phyloP scores from a whole-genome alignment of 2,888 invertebrate species.

The Oithona nana region DNA sequence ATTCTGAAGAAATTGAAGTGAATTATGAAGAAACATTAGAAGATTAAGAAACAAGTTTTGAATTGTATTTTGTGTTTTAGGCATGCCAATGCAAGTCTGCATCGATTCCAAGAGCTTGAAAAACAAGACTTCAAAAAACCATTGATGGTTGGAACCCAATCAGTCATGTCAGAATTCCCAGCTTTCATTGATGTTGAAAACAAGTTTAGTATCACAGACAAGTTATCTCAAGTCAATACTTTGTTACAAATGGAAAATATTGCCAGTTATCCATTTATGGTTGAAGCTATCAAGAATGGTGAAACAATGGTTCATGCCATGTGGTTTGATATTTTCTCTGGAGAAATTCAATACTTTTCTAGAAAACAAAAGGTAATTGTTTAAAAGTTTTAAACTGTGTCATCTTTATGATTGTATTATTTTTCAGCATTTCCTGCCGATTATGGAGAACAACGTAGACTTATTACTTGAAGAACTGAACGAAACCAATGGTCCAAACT shows the following conservation, averaged over 20 bases:
- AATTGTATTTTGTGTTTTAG: no score
- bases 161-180: constrained; percentile 64
- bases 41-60: no score
- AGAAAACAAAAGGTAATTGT: constrained; percentile 46
- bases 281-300: constrained; percentile 54
- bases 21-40: no score
- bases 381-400: not conserved
- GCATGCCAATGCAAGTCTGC: constrained; percentile 48
- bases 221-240: constrained; percentile 55
- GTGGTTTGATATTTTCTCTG: constrained; percentile 95
- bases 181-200: constrained; percentile 87
- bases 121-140: not conserved
- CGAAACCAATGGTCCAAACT: no score
- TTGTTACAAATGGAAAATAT: constrained; percentile 80
- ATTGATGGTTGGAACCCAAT: constrained; percentile 39
- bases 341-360: constrained; percentile 85
- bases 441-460: not conserved
- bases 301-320: constrained; percentile 76
- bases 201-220: constrained; percentile 68
- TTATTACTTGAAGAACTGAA: not conserved
- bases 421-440: not conserved
- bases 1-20: no score
- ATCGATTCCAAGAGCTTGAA: constrained; percentile 23
- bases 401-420: not conserved
- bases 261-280: constrained; percentile 75